These are phyloP conservation scores for Panzeria rudis DNA, from an alignment of 2,888 invertebrate genomes.

Conservation along the genomic window DNA sequence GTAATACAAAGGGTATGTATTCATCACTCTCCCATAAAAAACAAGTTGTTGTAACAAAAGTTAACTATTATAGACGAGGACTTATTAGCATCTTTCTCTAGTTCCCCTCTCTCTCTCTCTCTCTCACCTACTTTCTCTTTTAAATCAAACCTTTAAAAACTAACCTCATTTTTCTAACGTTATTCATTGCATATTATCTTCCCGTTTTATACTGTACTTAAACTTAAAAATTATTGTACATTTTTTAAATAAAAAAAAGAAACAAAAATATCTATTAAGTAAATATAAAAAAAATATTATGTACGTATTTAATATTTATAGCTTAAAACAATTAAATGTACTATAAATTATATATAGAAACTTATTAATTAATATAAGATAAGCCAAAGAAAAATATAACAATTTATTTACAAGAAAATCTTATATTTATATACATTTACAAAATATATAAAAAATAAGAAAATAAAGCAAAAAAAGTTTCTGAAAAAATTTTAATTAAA, in stretches of 20 bases:
- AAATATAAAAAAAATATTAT: slow-evolving; percentile 55
- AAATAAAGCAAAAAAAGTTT: not conserved
- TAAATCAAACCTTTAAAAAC: not conserved
- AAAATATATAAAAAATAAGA: slow-evolving; percentile 19
- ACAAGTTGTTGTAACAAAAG: too few species aligned
- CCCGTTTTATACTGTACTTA: slow-evolving; percentile 40
- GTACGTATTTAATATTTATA: slow-evolving; percentile 72
- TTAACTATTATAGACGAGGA: too few species aligned
- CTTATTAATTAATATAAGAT: slow-evolving; percentile 79
- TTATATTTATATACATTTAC: slow-evolving; percentile 38
- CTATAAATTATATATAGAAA: slow-evolving; percentile 66
- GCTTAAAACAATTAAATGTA: slow-evolving; percentile 63
- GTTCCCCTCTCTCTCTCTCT: not conserved
- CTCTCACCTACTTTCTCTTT: not conserved
- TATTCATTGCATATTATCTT: not conserved
- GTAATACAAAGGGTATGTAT: too few species aligned
- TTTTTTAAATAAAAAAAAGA: slow-evolving; percentile 72
- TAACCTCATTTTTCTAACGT: slow-evolving; percentile 22
- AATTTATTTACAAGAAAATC: slow-evolving; percentile 66
- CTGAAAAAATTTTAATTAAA: not conserved
- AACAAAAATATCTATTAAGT: slow-evolving; percentile 42
- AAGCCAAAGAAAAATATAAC: slow-evolving; percentile 81
- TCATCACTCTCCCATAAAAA: too few species aligned
- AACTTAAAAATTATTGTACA: slow-evolving; percentile 37
- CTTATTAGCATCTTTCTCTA: too few species aligned